Percentiles rank a stretch among this genome's conserved stretches.
Evolutionary conservation across 2,113 vertebrate species (phyloP).

Genomic region (Ptyas mucosa): DNA sequence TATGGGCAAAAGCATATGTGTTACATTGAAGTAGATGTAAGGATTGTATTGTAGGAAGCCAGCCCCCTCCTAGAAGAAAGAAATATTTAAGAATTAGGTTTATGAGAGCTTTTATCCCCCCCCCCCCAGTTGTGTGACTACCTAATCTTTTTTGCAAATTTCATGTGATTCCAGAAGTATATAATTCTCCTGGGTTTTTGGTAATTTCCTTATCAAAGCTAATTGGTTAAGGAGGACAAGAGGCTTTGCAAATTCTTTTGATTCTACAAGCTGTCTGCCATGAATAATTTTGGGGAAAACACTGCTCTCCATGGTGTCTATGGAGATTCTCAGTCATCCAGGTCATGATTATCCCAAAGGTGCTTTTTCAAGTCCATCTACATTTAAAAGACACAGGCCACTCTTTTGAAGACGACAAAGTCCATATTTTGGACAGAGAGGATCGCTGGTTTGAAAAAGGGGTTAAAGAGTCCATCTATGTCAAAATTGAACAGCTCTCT

Average conservation of each 20-base stretch:
- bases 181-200: not conserved
- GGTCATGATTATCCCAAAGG: too few species aligned
- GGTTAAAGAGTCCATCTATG: too few species aligned
- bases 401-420: too few species aligned
- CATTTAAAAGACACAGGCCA: too few species aligned
- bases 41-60: not conserved
- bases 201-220: not conserved
- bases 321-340: too few species aligned
- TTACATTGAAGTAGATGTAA: not conserved
- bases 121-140: not conserved
- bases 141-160: not conserved
- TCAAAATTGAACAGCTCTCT: too few species aligned
- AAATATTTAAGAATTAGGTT: not conserved
- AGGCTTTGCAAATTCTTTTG: not conserved
- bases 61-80: too few species aligned
- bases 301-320: too few species aligned
- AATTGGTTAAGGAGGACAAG: not conserved
- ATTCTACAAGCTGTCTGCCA: not conserved
- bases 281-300: not conserved
- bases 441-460: too few species aligned
- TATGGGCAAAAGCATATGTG: not conserved
- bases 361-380: too few species aligned
- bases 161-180: not conserved
- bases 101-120: not conserved
- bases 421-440: too few species aligned